Percentiles rank a stretch among this genome's conserved stretches.
These are phyloP conservation scores for Hippocampus zosterae DNA, from an alignment of 2,113 vertebrate species.

Conservation along the genomic window DNA sequence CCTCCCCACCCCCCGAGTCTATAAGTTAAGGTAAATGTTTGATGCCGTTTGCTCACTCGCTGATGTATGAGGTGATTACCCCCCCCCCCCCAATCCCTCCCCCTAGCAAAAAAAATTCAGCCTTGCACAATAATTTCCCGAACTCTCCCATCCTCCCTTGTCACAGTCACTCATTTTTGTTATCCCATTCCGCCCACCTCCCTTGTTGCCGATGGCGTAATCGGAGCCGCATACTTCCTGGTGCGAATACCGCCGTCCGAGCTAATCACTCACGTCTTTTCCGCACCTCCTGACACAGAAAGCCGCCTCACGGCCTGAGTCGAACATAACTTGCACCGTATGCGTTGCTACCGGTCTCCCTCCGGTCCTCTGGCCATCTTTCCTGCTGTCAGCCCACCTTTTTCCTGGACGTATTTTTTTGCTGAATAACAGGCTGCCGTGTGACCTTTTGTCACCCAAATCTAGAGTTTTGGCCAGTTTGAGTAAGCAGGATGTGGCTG, in stretches of 20 bases:
- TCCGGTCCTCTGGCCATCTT: slow-evolving; percentile 18
- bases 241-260: not conserved
- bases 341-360: slow-evolving; percentile 35
- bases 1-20: not conserved
- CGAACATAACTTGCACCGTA: slow-evolving; percentile 10
- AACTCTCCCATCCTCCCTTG: slow-evolving; percentile 17
- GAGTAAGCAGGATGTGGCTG: slow-evolving; percentile 35
- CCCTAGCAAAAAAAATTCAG: slow-evolving; percentile 10
- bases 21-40: slow-evolving; percentile 26
- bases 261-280: not conserved
- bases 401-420: slow-evolving; percentile 29
- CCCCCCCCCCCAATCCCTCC: not conserved
- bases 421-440: slow-evolving; percentile 41
- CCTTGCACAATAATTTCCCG: slow-evolving; percentile 14
- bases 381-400: slow-evolving; percentile 19
- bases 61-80: slow-evolving; percentile 28
- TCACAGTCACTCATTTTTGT: slow-evolving; percentile 4
- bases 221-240: slow-evolving; percentile 6
- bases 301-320: not conserved
- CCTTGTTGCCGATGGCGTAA: slow-evolving; percentile 21
- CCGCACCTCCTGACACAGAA: not conserved
- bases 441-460: slow-evolving; percentile 35
- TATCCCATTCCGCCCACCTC: slow-evolving; percentile 32
- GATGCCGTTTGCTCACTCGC: not conserved
- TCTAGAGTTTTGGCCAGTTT: slow-evolving; percentile 28